Evolutionary conservation across 2,888 invertebrate genomes (phyloP).

Genomic region (Brachypalpus laphriformis): DNA sequence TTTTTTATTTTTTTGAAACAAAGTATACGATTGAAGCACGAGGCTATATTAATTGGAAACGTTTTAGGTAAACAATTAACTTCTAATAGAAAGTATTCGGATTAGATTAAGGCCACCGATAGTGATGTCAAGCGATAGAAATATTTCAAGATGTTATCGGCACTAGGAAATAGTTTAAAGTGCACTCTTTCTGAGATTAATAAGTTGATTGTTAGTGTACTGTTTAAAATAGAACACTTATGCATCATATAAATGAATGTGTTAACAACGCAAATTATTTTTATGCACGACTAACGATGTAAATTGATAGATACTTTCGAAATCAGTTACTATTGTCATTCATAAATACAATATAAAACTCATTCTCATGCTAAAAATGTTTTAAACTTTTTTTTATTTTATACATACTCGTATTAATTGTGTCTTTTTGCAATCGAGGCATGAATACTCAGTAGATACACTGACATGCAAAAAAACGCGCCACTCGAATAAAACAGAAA

Average conservation of each 20-base stretch:
- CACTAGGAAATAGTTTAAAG: not conserved
- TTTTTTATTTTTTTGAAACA: not conserved
- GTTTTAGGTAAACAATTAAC: not conserved
- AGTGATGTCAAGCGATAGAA: not conserved
- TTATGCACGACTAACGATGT: not conserved
- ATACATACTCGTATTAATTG: too few species aligned
- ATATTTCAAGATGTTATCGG: not conserved
- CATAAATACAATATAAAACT: not conserved
- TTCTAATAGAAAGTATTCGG: not conserved
- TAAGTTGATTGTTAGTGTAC: not conserved
- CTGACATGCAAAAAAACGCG: too few species aligned
- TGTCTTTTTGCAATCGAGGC: not conserved
- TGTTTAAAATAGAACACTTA: not conserved
- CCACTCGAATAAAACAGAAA: too few species aligned
- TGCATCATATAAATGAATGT: not conserved
- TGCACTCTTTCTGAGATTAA: not conserved
- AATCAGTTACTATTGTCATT: not conserved
- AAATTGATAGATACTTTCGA: not conserved
- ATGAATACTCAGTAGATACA: not conserved
- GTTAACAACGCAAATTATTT: not conserved
- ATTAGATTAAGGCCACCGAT: not conserved
- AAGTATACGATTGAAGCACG: not conserved
- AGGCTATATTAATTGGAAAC: not conserved
- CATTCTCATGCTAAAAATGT: not conserved
- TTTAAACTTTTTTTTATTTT: not conserved